These are phyloP conservation scores for Rattus norvegicus DNA, from an alignment of 2,113 vertebrate genomes.

Conservation along the genomic window DNA sequence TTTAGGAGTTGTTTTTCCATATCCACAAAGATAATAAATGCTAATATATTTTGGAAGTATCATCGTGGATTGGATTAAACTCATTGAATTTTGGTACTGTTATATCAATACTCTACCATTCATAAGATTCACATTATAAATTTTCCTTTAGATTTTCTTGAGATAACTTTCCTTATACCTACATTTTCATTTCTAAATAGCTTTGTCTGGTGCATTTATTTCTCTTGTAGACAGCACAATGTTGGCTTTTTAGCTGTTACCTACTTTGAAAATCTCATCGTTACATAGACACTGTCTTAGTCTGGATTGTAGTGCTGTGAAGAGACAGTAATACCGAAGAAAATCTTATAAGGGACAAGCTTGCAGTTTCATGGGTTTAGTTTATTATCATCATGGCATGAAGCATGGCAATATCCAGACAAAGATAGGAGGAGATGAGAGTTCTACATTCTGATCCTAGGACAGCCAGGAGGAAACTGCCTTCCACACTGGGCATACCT, in stretches of 20 bases:
- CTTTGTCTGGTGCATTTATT: not conserved
- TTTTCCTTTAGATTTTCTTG: not conserved
- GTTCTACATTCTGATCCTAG: too few relatives aligned
- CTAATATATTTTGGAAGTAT: not conserved
- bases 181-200: constrained; percentile 3
- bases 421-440: too few relatives aligned
- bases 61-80: not conserved
- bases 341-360: too few relatives aligned
- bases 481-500: too few relatives aligned
- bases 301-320: too few relatives aligned
- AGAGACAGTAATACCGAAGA: too few relatives aligned
- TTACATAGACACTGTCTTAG: not conserved
- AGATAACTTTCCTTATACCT: not conserved
- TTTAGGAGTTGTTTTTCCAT: not conserved
- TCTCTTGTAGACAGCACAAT: not conserved
- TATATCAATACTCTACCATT: not conserved
- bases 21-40: not conserved
- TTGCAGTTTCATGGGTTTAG: too few relatives aligned
- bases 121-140: not conserved
- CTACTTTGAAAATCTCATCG: constrained; percentile 1
- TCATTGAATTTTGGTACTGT: not conserved
- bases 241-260: not conserved
- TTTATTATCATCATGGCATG: too few relatives aligned
- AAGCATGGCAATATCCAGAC: too few relatives aligned
- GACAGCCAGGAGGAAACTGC: too few relatives aligned